Conservation (phyloP, 2,113 vertebrate genomes). For the Syrmaticus mikado region DNA sequence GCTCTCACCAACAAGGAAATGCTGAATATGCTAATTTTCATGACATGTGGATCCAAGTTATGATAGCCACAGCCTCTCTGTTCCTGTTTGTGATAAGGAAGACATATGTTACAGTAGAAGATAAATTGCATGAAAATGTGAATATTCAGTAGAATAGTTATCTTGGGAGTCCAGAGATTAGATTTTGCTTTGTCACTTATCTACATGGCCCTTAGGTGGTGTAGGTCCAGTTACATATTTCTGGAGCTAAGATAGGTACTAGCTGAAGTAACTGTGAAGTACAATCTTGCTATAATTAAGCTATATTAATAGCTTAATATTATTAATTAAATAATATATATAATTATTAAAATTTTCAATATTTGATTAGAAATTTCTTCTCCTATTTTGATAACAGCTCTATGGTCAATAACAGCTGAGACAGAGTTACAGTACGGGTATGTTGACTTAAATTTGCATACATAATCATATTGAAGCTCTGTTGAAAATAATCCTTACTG, state of each 20-base stretch:
- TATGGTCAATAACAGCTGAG: background rate
- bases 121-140: background rate
- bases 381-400: background rate
- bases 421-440: background rate
- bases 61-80: background rate
- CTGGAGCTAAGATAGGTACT: background rate
- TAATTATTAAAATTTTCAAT: background rate
- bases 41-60: background rate
- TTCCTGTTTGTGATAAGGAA: background rate
- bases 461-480: background rate
- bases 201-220: accelerated
- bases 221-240: background rate
- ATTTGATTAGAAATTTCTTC: background rate
- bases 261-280: background rate
- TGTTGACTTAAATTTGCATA: background rate
- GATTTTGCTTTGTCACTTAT: background rate
- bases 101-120: background rate
- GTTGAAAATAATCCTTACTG: background rate
- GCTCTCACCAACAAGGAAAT: background rate
- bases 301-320: background rate
- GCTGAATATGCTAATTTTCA: background rate
- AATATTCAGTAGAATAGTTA: background rate
- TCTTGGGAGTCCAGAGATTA: background rate
- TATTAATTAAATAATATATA: no score
- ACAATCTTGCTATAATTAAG: background rate